A percentile compares a stretch with the other conserved stretches of the same genome.
phyloP scores from a whole-genome alignment of 1,140 invertebrate genomes.

The Zelostemma sp. region DNA sequence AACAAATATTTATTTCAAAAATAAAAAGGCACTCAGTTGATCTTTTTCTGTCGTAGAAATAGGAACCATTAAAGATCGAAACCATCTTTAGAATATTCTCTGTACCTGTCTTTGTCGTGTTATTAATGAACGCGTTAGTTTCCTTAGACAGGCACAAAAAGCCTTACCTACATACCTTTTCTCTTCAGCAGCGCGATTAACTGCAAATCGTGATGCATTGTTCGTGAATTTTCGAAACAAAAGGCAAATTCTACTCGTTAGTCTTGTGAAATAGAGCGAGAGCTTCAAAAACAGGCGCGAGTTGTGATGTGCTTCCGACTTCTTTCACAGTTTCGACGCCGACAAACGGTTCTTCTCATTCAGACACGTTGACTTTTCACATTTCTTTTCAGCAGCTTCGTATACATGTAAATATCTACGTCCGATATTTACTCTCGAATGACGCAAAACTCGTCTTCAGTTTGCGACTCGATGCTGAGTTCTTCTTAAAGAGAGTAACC shows the following conservation, averaged over 20 bases:
- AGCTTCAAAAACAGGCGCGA: constrained; percentile 43
- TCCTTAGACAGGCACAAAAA: constrained; percentile 29
- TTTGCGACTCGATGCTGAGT: too few species aligned
- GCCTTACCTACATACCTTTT: constrained; percentile 35
- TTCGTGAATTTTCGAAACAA: constrained; percentile 43
- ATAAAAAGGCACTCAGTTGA: too few species aligned
- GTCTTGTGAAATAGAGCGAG: constrained; percentile 43
- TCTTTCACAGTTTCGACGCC: constrained; percentile 36
- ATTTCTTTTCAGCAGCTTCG: constrained; percentile 18
- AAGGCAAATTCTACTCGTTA: constrained; percentile 42
- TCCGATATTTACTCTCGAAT: constrained; percentile 16
- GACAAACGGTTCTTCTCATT: constrained; percentile 40
- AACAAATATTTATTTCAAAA: too few species aligned
- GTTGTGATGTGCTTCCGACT: constrained; percentile 34
- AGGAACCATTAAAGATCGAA: not conserved
- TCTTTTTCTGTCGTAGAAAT: too few species aligned
- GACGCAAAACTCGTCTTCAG: constrained; percentile 9
- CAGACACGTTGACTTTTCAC: constrained; percentile 23
- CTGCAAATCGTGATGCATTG: constrained; percentile 40
- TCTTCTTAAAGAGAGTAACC: too few species aligned
- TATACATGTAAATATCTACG: constrained; percentile 2
- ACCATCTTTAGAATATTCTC: constrained; percentile 9
- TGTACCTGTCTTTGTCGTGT: constrained; percentile 15
- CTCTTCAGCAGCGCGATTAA: constrained; percentile 32
- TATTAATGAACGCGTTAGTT: constrained; percentile 33